Evolutionary conservation across 2,113 vertebrate genomes (phyloP).

Genomic region (Apistogramma diplotaenia): DNA sequence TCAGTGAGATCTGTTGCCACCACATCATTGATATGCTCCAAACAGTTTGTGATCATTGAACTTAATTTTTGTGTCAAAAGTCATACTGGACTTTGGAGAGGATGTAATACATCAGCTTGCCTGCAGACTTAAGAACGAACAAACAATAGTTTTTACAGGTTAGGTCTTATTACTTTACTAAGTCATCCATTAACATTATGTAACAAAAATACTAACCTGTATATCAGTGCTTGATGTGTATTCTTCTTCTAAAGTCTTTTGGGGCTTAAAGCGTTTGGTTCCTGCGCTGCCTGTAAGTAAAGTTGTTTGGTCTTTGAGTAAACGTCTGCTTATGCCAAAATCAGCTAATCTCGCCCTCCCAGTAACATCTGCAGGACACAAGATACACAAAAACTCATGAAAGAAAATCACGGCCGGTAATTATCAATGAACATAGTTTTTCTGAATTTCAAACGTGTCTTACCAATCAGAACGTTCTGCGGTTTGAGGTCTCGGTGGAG

Average conservation of each 20-base stretch:
- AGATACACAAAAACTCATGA: accelerated
- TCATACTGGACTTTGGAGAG: constrained; percentile 66
- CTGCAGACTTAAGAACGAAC: constrained; percentile 22
- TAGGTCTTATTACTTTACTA: not conserved
- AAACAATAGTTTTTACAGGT: no score
- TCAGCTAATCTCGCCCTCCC: constrained; percentile 60
- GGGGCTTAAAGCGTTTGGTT: constrained; percentile 69
- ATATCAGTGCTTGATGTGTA: constrained; percentile 69
- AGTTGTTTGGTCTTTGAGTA: constrained; percentile 49
- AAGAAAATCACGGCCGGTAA: not conserved
- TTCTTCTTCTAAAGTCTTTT: not conserved
- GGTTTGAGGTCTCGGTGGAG: no score
- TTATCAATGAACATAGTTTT: not conserved
- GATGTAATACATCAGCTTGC: constrained; percentile 72
- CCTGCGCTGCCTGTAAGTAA: constrained; percentile 47
- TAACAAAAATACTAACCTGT: no score
- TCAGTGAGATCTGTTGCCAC: constrained; percentile 64
- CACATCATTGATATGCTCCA: constrained; percentile 45
- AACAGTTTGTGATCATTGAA: no score
- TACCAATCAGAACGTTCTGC: constrained; percentile 70
- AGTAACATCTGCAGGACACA: constrained; percentile 38
- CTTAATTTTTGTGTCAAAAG: no score
- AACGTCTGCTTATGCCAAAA: constrained; percentile 67
- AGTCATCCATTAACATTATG: no score
- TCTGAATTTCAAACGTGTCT: not conserved